Evolutionary conservation across 2,113 vertebrate genomes (phyloP).

Genomic region (Cepphus grylle): DNA sequence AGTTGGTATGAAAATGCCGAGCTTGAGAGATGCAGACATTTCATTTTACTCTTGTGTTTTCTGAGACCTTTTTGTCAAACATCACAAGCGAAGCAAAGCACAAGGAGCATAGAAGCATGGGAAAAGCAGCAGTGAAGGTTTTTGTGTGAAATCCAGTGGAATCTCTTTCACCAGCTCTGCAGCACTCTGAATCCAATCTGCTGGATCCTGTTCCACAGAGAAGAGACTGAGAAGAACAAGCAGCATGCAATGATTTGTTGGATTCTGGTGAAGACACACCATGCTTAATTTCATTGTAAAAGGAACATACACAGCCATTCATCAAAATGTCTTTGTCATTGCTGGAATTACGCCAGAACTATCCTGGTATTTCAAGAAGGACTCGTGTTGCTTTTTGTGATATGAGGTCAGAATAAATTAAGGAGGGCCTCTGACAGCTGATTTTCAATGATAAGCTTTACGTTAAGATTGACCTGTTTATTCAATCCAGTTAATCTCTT

Average conservation of each 20-base stretch:
- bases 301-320: not conserved
- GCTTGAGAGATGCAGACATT: not conserved
- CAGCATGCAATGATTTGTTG: conserved; percentile 24
- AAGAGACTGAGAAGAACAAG: not conserved
- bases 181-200: not conserved
- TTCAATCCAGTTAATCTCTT: conserved; percentile 40
- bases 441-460: conserved; percentile 49
- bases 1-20: not conserved
- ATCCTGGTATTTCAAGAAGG: conserved; percentile 18
- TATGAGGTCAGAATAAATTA: conserved; percentile 58
- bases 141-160: conserved; percentile 1
- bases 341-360: not conserved
- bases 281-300: not conserved
- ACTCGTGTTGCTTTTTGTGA: conserved; percentile 31
- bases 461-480: conserved; percentile 53
- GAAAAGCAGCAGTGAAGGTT: not conserved
- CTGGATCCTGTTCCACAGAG: not conserved
- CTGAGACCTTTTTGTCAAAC: not conserved
- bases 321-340: conserved; percentile 49
- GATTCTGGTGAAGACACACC: conserved; percentile 1
- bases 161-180: not conserved
- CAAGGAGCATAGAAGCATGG: not conserved
- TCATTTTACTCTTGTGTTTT: not conserved
- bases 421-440: conserved; percentile 37
- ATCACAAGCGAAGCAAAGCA: not conserved